Percentiles rank a stretch among this genome's conserved stretches.
Evolutionary conservation across 2,797 vertebrate species (phyloP).

Genomic region (Alfaro cultratus): DNA sequence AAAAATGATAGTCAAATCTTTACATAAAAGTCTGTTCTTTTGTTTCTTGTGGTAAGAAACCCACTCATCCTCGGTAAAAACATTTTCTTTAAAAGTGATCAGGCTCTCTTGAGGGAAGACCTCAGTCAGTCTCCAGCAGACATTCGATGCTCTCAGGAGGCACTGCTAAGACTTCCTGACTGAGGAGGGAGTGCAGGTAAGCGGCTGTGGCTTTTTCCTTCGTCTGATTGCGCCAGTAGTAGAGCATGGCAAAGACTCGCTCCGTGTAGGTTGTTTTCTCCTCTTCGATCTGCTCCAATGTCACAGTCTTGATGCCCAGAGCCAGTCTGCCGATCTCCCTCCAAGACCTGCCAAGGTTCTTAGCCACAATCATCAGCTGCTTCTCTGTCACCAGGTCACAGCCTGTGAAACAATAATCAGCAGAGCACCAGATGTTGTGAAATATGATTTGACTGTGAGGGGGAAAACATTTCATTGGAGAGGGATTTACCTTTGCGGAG

Average conservation of each 20-base stretch:
- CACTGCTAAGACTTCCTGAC: conserved; percentile 51
- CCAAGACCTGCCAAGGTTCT: conserved; percentile 71
- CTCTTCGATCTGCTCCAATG: conserved; percentile 78
- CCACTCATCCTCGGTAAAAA: not conserved
- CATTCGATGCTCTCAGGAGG: conserved; percentile 64
- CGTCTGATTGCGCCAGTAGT: conserved; percentile 63
- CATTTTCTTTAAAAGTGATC: not conserved
- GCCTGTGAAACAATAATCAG: conserved; percentile 30
- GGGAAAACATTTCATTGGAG: not conserved
- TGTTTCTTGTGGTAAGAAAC: not conserved
- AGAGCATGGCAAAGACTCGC: conserved; percentile 78
- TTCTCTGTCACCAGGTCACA: conserved; percentile 68
- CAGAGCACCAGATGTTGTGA: not conserved
- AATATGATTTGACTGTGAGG: not conserved
- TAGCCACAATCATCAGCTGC: conserved; percentile 79
- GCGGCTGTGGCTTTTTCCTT: conserved; percentile 65
- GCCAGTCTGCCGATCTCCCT: conserved; percentile 73
- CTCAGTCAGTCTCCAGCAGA: conserved; percentile 58
- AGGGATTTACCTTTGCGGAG: conserved; percentile 48
- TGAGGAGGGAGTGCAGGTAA: conserved; percentile 74
- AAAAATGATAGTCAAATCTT: not conserved
- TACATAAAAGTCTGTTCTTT: not conserved
- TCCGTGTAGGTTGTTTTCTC: conserved; percentile 66
- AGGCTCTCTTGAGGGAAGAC: not conserved
- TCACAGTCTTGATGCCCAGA: conserved; percentile 64